phyloP scores from a whole-genome alignment of 2,797 vertebrate species.

The Pagetopsis macropterus region DNA sequence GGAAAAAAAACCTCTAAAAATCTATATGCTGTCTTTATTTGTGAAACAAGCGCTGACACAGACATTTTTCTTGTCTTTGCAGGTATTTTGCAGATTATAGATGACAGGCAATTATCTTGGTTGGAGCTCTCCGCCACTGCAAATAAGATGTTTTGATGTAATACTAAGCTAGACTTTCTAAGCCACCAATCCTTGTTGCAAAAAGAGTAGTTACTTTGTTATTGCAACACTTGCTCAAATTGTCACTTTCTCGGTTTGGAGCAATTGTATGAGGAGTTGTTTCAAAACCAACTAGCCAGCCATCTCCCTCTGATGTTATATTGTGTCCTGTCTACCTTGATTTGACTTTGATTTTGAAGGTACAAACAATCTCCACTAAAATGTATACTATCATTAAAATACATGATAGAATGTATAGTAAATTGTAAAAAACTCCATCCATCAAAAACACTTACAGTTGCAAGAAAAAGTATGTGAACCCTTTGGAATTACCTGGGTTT shows the following conservation, averaged over 20 bases:
- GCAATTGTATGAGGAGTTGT: slow-evolving; percentile 22
- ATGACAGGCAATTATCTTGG: slow-evolving; percentile 1
- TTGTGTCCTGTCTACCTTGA: background rate
- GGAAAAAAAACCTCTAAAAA: background rate
- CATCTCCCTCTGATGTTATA: background rate
- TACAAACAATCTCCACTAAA: background rate
- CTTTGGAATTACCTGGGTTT: no score
- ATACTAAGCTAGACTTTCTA: background rate
- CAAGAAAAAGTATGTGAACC: no score
- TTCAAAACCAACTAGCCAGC: background rate
- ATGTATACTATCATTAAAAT: no score
- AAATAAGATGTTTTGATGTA: background rate
- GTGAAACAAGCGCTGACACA: background rate
- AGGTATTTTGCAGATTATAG: background rate
- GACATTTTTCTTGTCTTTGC: background rate
- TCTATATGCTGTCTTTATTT: slow-evolving; percentile 7
- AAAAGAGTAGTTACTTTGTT: slow-evolving; percentile 10
- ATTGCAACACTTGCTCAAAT: background rate
- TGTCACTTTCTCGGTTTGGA: slow-evolving; percentile 16
- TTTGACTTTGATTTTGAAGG: slow-evolving; percentile 1
- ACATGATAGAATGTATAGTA: background rate
- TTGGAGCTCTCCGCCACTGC: background rate
- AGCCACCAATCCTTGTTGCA: background rate
- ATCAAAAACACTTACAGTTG: background rate
- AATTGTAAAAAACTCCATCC: background rate